Base-by-base conservation (phyloP, 2,888 invertebrate species). In the Idaea dimidiata region DNA sequence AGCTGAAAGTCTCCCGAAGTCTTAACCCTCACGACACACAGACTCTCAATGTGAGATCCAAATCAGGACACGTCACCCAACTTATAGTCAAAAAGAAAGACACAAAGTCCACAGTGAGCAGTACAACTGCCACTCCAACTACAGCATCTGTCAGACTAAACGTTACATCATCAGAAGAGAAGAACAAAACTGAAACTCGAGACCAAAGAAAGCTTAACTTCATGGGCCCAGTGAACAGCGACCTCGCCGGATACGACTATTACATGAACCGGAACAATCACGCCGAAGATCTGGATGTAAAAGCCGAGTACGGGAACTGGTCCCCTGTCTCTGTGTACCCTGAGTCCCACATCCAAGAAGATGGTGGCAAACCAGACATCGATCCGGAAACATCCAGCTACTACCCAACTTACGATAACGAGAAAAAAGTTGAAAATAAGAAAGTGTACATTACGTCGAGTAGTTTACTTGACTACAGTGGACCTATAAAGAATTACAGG, bases 1-100 rank as follows among this genome's bases (percentile, higher is more conserved):
- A 96, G 81, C 89, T 96, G 57, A 96, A 96, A 81, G 96, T 96
- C 17, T 95, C 96, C 1, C 93, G 97, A 66, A 96, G 96, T 79
- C 91, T 97, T 16, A 94, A 96, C 81, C 96, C 97, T 0, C 95
- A 95, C 24, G 94, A 95, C 68, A 96, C 95, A 58, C 95, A 96
- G 79, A 96, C 96, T 53, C 87, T 97, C 56, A 96, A 95, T 76
- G 96, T 97, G 0, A 94, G 95, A 75, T 96, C 96, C 0, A 95
- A 95, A 77, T 94, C 95, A 18, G 97, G 97, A 1, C 95, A 95
- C 65, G 88, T 96, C 24, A 96, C 97, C 0, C 96, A 96, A 72
- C 88, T 97, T 14, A 95, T 96, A 57, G 96, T 96, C 6, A 96
- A 96, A 83, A 94, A 95, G 76, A 93, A 95, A 66, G 95, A 95